These are phyloP conservation scores for Sander vitreus DNA, from an alignment of 2,113 vertebrate genomes.

Conservation along the genomic window DNA sequence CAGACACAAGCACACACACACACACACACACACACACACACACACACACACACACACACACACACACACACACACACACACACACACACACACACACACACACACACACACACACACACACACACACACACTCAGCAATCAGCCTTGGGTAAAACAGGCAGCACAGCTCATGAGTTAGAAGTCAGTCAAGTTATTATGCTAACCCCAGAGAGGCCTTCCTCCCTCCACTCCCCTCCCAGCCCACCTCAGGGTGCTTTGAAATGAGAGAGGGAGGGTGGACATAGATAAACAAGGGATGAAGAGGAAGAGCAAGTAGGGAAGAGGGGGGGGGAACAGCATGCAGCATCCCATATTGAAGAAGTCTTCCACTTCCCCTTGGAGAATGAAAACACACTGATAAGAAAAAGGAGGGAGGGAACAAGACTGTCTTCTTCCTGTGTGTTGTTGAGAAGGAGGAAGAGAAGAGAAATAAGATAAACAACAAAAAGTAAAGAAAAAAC, in stretches of 20 bases:
- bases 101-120: conserved; percentile 9
- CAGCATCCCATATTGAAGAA: conserved; percentile 59
- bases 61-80: conserved; percentile 9
- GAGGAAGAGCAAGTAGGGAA: conserved; percentile 39
- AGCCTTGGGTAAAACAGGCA: conserved; percentile 52
- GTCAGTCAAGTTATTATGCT: conserved; percentile 72
- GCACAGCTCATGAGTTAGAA: conserved; percentile 48
- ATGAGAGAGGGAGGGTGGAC: conserved; percentile 69
- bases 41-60: conserved; percentile 8
- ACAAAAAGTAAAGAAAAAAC: neutral
- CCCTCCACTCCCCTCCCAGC: conserved; percentile 44
- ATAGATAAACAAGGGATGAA: conserved; percentile 72
- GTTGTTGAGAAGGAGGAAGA: conserved; percentile 26
- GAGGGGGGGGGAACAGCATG: conserved; percentile 45
- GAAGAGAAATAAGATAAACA: neutral
- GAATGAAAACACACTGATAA: conserved; percentile 69
- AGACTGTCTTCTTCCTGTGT: conserved; percentile 50
- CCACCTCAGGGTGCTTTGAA: conserved; percentile 76
- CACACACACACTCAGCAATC: neutral
- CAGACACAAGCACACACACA: conserved; percentile 2
- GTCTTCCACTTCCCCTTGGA: conserved; percentile 50
- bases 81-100: conserved; percentile 6
- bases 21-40: conserved; percentile 13
- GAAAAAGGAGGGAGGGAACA: conserved; percentile 13
- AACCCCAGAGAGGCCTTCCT: conserved; percentile 73